Evolutionary conservation across 2,113 vertebrate species (phyloP).

Genomic region (Cheilinus undulatus): DNA sequence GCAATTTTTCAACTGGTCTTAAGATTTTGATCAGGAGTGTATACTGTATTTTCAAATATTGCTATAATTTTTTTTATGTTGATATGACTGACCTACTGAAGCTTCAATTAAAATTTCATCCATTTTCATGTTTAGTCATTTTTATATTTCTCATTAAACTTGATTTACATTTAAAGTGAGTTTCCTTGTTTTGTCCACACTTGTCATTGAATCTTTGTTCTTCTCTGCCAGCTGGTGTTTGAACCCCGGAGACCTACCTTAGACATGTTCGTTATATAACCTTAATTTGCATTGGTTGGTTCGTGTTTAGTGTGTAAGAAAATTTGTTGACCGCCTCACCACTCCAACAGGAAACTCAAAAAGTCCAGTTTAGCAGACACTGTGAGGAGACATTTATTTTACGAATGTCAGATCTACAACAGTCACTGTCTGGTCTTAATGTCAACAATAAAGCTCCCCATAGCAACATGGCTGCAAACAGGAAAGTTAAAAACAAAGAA

Average conservation of each 20-base stretch:
- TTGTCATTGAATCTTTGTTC: background rate
- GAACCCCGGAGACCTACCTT: background rate
- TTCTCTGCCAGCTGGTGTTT: background rate
- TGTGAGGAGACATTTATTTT: conserved; percentile 24
- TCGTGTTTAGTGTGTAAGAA: background rate
- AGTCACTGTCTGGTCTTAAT: background rate
- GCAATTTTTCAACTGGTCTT: too few relatives aligned
- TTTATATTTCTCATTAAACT: too few relatives aligned
- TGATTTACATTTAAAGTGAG: too few relatives aligned
- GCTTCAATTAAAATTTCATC: too few relatives aligned
- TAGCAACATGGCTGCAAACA: background rate
- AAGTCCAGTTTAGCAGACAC: background rate
- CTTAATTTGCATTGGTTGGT: conserved; percentile 27
- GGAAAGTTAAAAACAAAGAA: background rate
- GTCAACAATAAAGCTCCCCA: background rate
- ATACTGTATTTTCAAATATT: too few relatives aligned
- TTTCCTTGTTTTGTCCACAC: too few relatives aligned
- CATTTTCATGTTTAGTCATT: too few relatives aligned
- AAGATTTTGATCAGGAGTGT: too few relatives aligned
- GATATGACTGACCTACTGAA: too few relatives aligned
- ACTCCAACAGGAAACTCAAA: background rate
- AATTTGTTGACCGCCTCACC: background rate
- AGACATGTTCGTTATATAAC: background rate
- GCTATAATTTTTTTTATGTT: too few relatives aligned
- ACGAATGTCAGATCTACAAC: background rate